phyloP scores from a whole-genome alignment of 2,797 vertebrate genomes.

The Platalea minor region DNA sequence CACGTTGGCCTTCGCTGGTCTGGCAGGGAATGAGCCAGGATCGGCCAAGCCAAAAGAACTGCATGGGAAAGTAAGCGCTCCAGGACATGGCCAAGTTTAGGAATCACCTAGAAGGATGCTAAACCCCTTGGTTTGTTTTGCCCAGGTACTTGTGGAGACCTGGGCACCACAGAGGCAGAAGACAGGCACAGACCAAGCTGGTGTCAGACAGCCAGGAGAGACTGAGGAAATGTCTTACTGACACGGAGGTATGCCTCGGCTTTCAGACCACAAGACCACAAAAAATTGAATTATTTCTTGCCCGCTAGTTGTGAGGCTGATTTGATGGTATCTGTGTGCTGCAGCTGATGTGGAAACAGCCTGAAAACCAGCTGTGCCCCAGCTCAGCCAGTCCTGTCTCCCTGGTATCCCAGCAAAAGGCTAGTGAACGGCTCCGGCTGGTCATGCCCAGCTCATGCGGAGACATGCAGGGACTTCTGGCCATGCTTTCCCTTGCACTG shows the following conservation, averaged over 20 bases:
- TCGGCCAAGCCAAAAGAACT: neutral
- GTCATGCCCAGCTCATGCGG: neutral
- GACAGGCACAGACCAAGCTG: accelerated
- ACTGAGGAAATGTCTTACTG: neutral
- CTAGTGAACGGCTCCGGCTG: neutral
- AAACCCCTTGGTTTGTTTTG: neutral
- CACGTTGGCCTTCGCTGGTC: neutral
- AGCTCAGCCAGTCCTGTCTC: neutral
- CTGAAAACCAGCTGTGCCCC: neutral
- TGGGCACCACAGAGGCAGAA: neutral
- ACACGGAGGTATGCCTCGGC: neutral
- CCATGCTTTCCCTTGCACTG: neutral
- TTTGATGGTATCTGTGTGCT: neutral
- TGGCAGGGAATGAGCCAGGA: neutral
- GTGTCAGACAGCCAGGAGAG: neutral
- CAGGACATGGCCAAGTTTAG: neutral
- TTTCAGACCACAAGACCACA: neutral
- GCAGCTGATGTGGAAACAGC: neutral
- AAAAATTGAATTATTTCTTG: neutral
- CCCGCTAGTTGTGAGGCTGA: accelerated
- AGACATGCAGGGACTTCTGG: neutral
- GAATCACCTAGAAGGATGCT: neutral
- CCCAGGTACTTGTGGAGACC: neutral
- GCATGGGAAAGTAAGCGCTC: neutral
- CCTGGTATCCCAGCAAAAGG: neutral